A percentile compares a stretch with the other conserved stretches of the same genome.
These are phyloP conservation scores for Gortyna flavago DNA, from an alignment of 2,888 invertebrate genomes.

Conservation along the genomic window DNA sequence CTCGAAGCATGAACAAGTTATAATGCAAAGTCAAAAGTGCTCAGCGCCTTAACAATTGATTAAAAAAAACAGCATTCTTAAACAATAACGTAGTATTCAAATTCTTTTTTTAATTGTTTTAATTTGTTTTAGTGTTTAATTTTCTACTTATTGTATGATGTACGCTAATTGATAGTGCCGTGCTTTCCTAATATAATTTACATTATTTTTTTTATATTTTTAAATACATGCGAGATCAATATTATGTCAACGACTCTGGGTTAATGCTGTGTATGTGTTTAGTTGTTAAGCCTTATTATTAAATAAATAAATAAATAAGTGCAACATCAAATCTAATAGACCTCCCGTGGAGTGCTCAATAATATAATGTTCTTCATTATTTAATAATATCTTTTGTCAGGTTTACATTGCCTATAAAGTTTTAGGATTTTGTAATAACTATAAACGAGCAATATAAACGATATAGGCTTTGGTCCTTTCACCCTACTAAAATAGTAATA, in stretches of 20 bases:
- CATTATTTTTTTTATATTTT: too few species aligned
- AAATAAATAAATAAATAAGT: background rate
- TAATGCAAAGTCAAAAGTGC: background rate
- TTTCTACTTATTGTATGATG: too few species aligned
- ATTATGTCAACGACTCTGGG: too few species aligned
- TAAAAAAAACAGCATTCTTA: too few species aligned
- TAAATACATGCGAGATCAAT: too few species aligned
- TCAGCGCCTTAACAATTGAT: slow-evolving; percentile 4
- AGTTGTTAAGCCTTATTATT: too few species aligned
- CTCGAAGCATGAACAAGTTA: background rate
- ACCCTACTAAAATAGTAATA: slow-evolving; percentile 61
- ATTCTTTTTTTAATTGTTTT: too few species aligned
- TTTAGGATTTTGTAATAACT: slow-evolving; percentile 46
- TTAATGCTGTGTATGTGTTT: too few species aligned
- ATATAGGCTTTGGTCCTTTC: slow-evolving; percentile 53
- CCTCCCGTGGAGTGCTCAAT: slow-evolving; percentile 5
- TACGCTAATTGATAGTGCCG: too few species aligned
- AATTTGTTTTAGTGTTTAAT: too few species aligned
- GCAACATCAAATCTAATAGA: background rate
- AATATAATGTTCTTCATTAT: slow-evolving; percentile 18
- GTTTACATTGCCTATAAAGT: slow-evolving; percentile 36
- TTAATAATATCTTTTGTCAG: slow-evolving; percentile 27
- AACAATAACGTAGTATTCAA: too few species aligned
- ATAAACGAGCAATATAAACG: slow-evolving; percentile 48
- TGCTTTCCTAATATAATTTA: too few species aligned